phyloP scores from a whole-genome alignment of 2,888 invertebrate genomes.

The Rapana venosa region DNA sequence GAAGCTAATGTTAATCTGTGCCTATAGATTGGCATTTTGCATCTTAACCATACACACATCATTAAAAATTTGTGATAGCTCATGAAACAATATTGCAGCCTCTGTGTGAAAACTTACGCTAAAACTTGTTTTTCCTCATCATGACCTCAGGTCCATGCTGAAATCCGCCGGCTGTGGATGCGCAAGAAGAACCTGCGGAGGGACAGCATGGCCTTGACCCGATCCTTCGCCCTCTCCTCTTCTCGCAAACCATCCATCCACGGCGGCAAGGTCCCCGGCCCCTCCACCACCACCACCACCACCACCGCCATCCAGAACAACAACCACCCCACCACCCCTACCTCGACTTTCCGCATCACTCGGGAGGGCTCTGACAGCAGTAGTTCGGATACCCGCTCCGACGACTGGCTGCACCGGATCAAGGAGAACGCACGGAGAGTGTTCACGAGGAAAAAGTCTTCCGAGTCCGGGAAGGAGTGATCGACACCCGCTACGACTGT shows the following conservation, averaged over 20 bases:
- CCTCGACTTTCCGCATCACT: neutral
- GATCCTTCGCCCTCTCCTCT: slow-evolving; percentile 54
- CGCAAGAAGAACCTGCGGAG: slow-evolving; percentile 49
- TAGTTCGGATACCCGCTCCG: slow-evolving; percentile 18
- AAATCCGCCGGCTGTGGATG: slow-evolving; percentile 55
- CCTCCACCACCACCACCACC: neutral
- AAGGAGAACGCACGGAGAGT: slow-evolving; percentile 33
- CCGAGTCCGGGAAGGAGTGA: neutral
- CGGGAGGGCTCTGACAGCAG: slow-evolving; percentile 25
- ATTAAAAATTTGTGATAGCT: too few relatives aligned
- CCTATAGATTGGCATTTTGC: too few relatives aligned
- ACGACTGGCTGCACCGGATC: slow-evolving; percentile 43
- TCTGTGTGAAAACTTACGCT: too few relatives aligned
- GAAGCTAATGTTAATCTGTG: too few relatives aligned
- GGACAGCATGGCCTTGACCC: slow-evolving; percentile 53
- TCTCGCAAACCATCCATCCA: slow-evolving; percentile 47
- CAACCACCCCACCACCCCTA: neutral
- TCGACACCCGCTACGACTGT: slow-evolving; percentile 40
- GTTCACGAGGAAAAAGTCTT: slow-evolving; percentile 20
- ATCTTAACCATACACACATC: too few relatives aligned
- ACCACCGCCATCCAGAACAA: slow-evolving; percentile 8
- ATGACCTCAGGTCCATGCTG: slow-evolving; percentile 52
- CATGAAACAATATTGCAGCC: too few relatives aligned
- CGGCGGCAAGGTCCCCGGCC: neutral
- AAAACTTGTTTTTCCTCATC: too few relatives aligned